Percentiles rank a stretch among this genome's conserved stretches.
phyloP scores from a whole-genome alignment of 2,888 invertebrate species.

The Tetragonisca angustula region DNA sequence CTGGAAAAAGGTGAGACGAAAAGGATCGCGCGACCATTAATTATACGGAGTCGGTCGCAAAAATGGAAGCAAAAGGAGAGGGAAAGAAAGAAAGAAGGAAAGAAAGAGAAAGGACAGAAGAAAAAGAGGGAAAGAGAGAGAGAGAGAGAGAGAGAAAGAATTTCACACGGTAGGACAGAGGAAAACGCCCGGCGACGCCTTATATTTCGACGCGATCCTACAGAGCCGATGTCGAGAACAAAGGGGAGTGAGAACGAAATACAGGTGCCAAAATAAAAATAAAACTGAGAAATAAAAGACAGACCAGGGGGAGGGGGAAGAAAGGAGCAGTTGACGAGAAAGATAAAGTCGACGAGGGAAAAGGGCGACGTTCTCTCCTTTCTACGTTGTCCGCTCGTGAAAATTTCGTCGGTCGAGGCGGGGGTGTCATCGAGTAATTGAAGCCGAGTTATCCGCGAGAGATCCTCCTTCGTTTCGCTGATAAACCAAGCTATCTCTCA shows the following conservation, averaged over 20 bases:
- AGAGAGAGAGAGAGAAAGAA: conserved; percentile 35
- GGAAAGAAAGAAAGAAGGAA: not conserved
- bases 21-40: conserved; percentile 56
- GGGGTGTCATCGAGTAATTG: conserved; percentile 36
- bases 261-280: not conserved
- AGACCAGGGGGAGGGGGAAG: not conserved
- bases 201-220: conserved; percentile 43
- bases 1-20: conserved; percentile 48
- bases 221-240: conserved; percentile 2
- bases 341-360: not conserved
- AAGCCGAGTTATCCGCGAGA: conserved; percentile 40
- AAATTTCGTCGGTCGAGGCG: conserved; percentile 22
- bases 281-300: not conserved
- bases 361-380: not conserved
- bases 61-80: not conserved
- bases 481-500: conserved; percentile 59
- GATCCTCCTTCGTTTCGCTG: conserved; percentile 45
- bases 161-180: conserved; percentile 21
- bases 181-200: conserved; percentile 32
- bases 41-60: conserved; percentile 49
- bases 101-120: not conserved
- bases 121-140: conserved; percentile 27
- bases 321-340: not conserved
- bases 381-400: conserved; percentile 35
- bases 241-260: not conserved